phyloP scores from a whole-genome alignment of 2,113 vertebrate genomes.

The Oncorhynchus tshawytscha region DNA sequence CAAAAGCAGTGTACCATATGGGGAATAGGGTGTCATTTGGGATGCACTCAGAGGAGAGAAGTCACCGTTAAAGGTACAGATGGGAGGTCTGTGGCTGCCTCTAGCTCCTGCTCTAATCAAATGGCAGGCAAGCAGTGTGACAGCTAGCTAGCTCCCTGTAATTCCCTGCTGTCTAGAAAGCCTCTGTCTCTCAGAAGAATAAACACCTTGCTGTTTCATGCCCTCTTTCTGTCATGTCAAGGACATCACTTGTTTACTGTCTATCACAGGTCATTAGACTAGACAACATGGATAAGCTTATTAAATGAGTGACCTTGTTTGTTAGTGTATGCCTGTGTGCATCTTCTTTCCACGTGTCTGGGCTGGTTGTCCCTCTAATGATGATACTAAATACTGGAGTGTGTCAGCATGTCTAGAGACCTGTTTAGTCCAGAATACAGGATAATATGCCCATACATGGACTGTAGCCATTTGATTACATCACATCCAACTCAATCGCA shows the following conservation, averaged over 20 bases:
- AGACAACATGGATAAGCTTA: neutral
- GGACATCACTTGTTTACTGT: no score
- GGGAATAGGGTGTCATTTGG: conserved; percentile 5
- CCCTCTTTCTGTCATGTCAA: no score
- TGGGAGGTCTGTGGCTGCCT: conserved; percentile 43
- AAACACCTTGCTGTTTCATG: neutral
- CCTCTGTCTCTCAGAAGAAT: neutral
- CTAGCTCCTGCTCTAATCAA: conserved; percentile 22
- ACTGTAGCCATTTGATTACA: conserved; percentile 44
- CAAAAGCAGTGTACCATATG: no score
- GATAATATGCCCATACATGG: conserved; percentile 26
- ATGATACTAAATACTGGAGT: neutral
- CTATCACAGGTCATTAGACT: no score
- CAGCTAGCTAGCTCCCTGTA: neutral
- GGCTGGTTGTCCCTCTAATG: neutral
- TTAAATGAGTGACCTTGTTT: neutral
- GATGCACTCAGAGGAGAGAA: conserved; percentile 32
- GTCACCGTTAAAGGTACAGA: conserved; percentile 58
- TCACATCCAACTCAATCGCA: conserved; percentile 54
- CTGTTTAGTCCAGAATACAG: neutral
- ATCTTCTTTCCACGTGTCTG: neutral
- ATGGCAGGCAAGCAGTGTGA: neutral
- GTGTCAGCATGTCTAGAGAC: neutral
- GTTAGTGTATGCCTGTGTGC: neutral
- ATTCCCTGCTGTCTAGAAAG: no score